Conservation (phyloP, 92 coral and sea anemone genomes). For the Parazoanthus darwini region DNA sequence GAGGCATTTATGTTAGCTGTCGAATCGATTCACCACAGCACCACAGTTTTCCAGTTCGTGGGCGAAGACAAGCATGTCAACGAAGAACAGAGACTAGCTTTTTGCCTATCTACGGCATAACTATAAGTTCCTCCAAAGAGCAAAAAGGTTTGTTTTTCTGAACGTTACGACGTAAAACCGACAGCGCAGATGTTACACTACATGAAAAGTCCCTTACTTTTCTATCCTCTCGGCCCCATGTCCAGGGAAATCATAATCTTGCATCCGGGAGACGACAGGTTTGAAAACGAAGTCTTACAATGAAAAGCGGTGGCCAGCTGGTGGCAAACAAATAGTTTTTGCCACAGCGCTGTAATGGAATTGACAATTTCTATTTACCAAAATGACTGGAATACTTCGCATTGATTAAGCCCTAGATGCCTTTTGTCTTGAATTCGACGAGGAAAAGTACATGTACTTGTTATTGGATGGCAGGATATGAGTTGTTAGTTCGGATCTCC, state of each 20-base stretch:
- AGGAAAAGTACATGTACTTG: neutral
- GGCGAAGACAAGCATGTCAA: neutral
- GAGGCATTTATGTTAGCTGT: neutral
- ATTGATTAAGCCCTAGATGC: neutral
- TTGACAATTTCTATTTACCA: no score
- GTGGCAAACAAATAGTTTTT: neutral
- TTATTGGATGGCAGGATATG: neutral
- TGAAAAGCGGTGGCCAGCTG: neutral
- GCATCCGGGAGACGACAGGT: neutral
- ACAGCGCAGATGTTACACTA: neutral
- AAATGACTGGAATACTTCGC: neutral
- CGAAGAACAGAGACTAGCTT: neutral
- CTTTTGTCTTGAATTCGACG: neutral
- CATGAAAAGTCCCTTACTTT: neutral
- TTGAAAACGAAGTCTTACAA: neutral
- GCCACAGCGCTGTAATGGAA: neutral
- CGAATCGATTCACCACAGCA: neutral
- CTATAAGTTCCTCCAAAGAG: neutral
- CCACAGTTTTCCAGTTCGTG: neutral
- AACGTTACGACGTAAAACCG: neutral
- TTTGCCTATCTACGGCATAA: neutral
- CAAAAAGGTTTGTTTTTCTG: neutral
- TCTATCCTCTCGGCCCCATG: neutral
- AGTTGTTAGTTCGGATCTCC: neutral
- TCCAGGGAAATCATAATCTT: neutral